Conservation (phyloP, 2,113 vertebrate species). For the Dicrurus megarhynchus region DNA sequence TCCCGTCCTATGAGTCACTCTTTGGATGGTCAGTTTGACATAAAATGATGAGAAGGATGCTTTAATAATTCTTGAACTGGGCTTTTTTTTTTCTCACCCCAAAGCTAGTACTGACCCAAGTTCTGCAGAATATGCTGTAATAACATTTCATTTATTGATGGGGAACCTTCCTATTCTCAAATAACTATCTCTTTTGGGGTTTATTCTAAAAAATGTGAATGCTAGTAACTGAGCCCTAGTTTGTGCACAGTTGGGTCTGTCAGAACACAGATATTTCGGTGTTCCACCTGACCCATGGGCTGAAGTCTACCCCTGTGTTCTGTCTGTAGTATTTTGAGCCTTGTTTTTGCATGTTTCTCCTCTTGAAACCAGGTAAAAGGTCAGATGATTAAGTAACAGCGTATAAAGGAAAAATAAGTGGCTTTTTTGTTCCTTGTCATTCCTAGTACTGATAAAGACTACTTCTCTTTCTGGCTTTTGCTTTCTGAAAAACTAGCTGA, state of each 20-base stretch:
- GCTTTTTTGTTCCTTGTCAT: neutral
- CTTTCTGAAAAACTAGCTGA: neutral
- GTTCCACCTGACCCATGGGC: neutral
- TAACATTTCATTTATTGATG: neutral
- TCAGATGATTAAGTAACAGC: neutral
- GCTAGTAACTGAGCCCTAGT: neutral
- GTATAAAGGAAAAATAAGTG: neutral
- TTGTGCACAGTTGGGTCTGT: neutral
- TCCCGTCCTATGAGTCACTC: neutral
- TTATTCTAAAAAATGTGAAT: neutral
- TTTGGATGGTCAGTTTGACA: neutral
- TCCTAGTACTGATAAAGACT: neutral
- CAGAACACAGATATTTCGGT: neutral
- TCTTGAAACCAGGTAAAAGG: neutral
- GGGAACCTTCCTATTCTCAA: neutral
- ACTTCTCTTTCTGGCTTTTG: neutral
- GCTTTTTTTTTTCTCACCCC: neutral
- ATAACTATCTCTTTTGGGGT: neutral
- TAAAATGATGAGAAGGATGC: neutral
- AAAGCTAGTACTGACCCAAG: neutral
- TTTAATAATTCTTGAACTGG: neutral
- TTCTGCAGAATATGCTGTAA: neutral
- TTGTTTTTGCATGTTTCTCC: neutral
- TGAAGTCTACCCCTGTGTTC: neutral
- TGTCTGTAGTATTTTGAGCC: neutral